Evolutionary conservation across 2,888 invertebrate species (phyloP), one percentile per base, ranked within the genome.

Genomic region (Hydroisotoma schaefferi): DNA sequence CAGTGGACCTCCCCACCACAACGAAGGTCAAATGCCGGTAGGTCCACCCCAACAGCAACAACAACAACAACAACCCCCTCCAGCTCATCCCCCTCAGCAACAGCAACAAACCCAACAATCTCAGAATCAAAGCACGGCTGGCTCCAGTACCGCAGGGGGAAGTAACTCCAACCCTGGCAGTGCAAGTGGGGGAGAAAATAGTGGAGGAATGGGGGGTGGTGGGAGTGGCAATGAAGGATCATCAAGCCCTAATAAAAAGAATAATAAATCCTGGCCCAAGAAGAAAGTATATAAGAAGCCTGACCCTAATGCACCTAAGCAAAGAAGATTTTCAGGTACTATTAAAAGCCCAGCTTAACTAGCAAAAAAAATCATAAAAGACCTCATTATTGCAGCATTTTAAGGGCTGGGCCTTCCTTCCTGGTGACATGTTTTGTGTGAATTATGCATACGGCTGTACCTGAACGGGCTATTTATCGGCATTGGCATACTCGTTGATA

Each of bases 231-330:
- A 60, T 26, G 40, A 53, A 8, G 59, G 59, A 23, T 25, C 25
- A 3, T 2, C 27, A 15, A 28, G 28, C 51, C 53, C 59, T 46
- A 55, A 46, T 23, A 64, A 59, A 46, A 63, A 68, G 25, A 69
- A 70, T 55, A 72, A 72, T 52, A 72, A 72, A 57, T 69, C 71
- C 23, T 72, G 72, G 72, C 72, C 72, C 51, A 72, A 71, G 52
- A 72, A 72, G 58, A 72, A 72, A 60, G 72, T 72, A 64, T 72
- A 72, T 60, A 72, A 72, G 65, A 72, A 72, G 62, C 72, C 72
- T 59, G 72, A 72, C 55, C 72, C 72, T 15, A 72, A 72, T 65
- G 71, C 72, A 48, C 72, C 72, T n/a, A 72, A 72, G 59, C 72
- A 72, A 28, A 63, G 72, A 57, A 68, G 72, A 59, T 72, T 72